A percentile compares a stretch with the other conserved stretches of the same genome.
These are phyloP conservation scores for Stegostoma tigrinum DNA, from an alignment of 2,113 vertebrate species.

Conservation along the genomic window DNA sequence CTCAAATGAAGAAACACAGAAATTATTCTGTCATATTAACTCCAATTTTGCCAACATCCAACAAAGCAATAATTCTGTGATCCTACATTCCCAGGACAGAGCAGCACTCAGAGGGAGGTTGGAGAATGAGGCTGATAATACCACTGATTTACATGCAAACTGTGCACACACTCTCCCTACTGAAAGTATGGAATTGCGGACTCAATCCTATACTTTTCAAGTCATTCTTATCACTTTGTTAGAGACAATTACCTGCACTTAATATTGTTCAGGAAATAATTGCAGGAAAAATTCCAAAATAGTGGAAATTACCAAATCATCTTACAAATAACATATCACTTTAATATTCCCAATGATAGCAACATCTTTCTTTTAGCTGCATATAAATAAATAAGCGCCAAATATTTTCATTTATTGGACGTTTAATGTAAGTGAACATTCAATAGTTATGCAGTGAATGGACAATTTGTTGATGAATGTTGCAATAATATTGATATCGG, in stretches of 20 bases:
- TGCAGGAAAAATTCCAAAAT: neutral
- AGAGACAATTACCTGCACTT: too few species aligned
- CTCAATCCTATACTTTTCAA: neutral
- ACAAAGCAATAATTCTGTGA: neutral
- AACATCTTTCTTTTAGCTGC: neutral
- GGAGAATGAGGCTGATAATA: neutral
- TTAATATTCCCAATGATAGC: neutral
- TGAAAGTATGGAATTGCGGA: neutral
- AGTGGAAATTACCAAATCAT: neutral
- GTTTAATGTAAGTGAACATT: neutral
- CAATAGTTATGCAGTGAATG: neutral
- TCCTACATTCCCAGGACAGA: neutral
- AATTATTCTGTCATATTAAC: neutral
- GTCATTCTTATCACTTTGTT: neutral
- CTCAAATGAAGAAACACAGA: neutral
- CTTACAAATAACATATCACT: neutral
- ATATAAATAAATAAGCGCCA: neutral
- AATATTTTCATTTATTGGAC: neutral
- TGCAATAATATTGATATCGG: neutral
- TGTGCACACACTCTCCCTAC: neutral
- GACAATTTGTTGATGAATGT: neutral
- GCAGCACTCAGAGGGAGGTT: neutral
- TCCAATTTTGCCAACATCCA: neutral
- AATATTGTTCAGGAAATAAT: neutral
- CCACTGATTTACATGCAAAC: neutral